These are phyloP conservation scores for Anniella stebbinsi DNA, from an alignment of 2,797 vertebrate species.

Conservation along the genomic window DNA sequence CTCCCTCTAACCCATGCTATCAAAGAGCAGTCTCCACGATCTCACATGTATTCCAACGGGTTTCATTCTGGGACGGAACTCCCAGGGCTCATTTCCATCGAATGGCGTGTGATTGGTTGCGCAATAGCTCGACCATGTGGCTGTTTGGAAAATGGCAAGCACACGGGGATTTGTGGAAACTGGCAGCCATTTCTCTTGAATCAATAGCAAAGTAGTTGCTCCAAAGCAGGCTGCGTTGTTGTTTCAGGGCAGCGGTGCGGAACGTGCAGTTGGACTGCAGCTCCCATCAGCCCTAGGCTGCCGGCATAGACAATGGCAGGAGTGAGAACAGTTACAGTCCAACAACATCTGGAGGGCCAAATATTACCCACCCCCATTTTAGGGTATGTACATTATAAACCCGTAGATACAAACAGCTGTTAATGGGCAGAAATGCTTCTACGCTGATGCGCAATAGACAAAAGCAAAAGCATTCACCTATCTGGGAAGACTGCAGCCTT, in stretches of 20 bases:
- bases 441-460: not conserved
- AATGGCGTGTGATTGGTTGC: constrained; percentile 35
- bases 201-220: not conserved
- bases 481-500: too few relatives aligned
- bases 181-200: not conserved
- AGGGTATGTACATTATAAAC: not conserved
- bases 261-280: too few relatives aligned
- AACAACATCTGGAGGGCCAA: too few relatives aligned
- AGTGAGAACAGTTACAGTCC: too few relatives aligned
- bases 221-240: not conserved
- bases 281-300: too few relatives aligned
- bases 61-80: constrained; percentile 15
- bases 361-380: not conserved
- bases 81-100: constrained; percentile 4
- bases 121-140: constrained; percentile 63
- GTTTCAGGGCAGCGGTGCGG: not conserved
- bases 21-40: not conserved
- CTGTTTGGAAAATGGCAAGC: constrained; percentile 46
- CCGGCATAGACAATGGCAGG: too few relatives aligned
- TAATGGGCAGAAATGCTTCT: not conserved
- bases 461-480: not conserved
- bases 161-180: not conserved
- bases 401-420: not conserved
- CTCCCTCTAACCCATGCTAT: not conserved
- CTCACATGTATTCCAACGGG: not conserved